Conservation (phyloP, 2,888 invertebrate species). For the Dynastes maya region DNA sequence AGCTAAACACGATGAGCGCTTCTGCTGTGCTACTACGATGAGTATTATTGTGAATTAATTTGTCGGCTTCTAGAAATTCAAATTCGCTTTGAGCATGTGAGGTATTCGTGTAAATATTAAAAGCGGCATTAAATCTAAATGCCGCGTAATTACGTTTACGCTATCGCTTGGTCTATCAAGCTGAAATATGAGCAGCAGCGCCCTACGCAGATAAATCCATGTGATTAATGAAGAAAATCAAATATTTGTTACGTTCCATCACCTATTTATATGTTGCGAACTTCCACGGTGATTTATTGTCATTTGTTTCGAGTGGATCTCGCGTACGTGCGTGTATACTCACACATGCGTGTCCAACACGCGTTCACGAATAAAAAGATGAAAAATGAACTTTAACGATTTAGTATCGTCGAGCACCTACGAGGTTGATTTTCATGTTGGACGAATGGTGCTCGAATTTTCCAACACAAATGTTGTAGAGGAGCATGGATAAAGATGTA, state of each 20-base stretch:
- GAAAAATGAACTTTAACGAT: constrained; percentile 36
- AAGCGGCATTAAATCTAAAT: constrained; percentile 63
- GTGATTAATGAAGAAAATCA: constrained; percentile 63
- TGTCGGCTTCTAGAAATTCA: constrained; percentile 57
- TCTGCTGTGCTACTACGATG: not conserved
- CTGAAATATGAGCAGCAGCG: constrained; percentile 59
- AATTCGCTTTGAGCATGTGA: constrained; percentile 58
- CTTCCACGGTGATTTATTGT: constrained; percentile 51
- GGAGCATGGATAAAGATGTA: not conserved
- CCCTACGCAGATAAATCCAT: constrained; percentile 59
- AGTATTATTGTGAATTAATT: constrained; percentile 56
- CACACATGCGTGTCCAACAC: constrained; percentile 1
- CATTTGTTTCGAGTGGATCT: constrained; percentile 46
- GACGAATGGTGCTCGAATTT: constrained; percentile 3
- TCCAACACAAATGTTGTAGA: not conserved
- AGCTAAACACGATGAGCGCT: not conserved
- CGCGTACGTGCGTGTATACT: constrained; percentile 13
- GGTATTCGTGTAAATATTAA: constrained; percentile 61
- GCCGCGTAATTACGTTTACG: constrained; percentile 60
- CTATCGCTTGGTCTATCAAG: constrained; percentile 60
- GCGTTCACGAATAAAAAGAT: constrained; percentile 38
- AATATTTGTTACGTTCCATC: constrained; percentile 58
- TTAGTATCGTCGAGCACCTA: constrained; percentile 25
- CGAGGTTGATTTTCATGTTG: constrained; percentile 2
- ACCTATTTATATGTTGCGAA: constrained; percentile 49